Evolutionary conservation across 2,888 invertebrate genomes (phyloP), one percentile per base, ranked within the genome.

Genomic region (Petrophora chlorosata): DNA sequence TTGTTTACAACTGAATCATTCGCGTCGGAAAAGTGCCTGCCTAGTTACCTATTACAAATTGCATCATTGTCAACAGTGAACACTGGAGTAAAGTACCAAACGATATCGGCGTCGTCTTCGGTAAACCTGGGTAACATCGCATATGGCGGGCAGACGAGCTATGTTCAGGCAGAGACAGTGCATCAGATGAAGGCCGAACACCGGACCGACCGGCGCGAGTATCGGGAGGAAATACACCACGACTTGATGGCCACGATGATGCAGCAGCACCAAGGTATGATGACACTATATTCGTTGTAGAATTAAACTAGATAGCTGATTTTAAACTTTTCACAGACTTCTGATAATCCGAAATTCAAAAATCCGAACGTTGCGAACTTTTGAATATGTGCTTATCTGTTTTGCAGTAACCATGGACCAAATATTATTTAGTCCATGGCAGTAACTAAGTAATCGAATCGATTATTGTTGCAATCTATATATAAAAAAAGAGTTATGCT

Each of bases 181-280:
- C 82, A 71, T 65, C 86, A 67, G 41, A 71, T 78, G 44, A 86
- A 85, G 68, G 73, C 78, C 0, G 82, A 84, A 46, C 79, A 79
- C 53, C 61, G 82, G 36, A 53, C 65, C 56, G 85, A 85, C 78
- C 83, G 90, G 82, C 70, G 86, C 64, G 84, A 84, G 76, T 88
- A 79, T 60, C 73, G 88, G 3, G 88, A 89, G 49, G 92, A 92
- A 63, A 81, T 92, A 63, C 91, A 91, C 56, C 92, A 92, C 63
- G 93, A 93, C 46, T 68, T 90, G 34, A 88, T 90, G 87, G 85
- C 87, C 5, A 85, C 86, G 4, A 88, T 90, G 83, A 85, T 90
- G 85, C 88, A 90, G 57, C 90, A 89, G 59, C 90, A n/a, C n/a
- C 82, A 87, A 62, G 81, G 86, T 70, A 40, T 59, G 51, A 25